A percentile compares a stretch with the other conserved stretches of the same genome.
phyloP scores from a whole-genome alignment of 1,140 invertebrate species.

The Eriosoma lanigerum region DNA sequence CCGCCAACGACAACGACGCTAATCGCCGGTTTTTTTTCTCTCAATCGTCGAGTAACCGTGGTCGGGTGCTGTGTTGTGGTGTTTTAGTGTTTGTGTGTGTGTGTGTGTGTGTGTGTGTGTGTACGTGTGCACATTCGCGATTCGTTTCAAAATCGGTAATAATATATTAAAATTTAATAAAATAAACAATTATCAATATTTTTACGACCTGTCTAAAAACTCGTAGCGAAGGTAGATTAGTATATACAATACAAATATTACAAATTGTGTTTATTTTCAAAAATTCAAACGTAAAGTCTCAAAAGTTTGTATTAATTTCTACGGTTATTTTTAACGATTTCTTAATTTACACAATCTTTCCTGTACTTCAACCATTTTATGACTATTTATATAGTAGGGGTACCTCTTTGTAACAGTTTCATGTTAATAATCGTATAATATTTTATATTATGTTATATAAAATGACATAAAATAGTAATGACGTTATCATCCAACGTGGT shows the following conservation, averaged over 20 bases:
- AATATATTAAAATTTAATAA: no score
- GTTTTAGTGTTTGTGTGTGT: background rate
- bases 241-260: background rate
- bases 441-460: background rate
- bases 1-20: no score
- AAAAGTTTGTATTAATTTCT: background rate
- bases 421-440: background rate
- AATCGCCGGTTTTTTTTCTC: no score
- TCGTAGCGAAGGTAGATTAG: no score
- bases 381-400: no score
- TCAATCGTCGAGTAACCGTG: constrained; percentile 45
- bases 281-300: background rate
- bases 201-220: background rate
- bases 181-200: no score
- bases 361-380: no score
- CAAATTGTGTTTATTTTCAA: background rate
- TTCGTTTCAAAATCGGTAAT: constrained; percentile 32
- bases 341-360: no score
- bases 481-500: background rate
- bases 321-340: background rate
- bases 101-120: background rate
- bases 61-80: constrained; percentile 19
- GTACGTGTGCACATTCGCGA: background rate
- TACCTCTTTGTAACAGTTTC: background rate
- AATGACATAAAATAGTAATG: background rate